phyloP scores from a whole-genome alignment of 2,888 invertebrate species.

The Copidosoma aretas region DNA sequence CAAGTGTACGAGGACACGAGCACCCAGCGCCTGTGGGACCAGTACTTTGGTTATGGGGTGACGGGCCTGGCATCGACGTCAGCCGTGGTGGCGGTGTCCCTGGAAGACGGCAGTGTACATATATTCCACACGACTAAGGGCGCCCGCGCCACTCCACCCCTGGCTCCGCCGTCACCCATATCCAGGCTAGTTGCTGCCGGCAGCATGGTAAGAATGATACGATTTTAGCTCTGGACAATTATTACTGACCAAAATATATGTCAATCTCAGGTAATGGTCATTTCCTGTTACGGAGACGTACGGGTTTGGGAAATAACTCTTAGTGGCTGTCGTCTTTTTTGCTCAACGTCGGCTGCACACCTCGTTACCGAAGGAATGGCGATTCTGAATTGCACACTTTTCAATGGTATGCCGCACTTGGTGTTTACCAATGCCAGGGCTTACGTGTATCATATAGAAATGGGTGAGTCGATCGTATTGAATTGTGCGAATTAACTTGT shows the following conservation, averaged over 20 bases:
- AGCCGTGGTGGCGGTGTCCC: constrained; percentile 56
- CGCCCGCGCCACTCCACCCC: constrained; percentile 56
- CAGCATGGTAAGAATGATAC: constrained; percentile 50
- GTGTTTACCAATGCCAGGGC: constrained; percentile 85
- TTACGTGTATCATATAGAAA: constrained; percentile 80
- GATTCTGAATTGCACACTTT: constrained; percentile 56
- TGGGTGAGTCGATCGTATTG: constrained; percentile 67
- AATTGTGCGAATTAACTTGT: not conserved
- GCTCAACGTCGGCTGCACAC: constrained; percentile 59
- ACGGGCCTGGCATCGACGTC: constrained; percentile 60
- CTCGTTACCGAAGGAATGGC: constrained; percentile 56
- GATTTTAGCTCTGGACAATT: not conserved
- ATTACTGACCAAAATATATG: not conserved
- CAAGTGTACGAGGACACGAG: constrained; percentile 59
- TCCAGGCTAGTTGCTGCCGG: constrained; percentile 59
- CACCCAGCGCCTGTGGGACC: constrained; percentile 57
- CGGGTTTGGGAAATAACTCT: constrained; percentile 60
- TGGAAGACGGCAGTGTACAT: constrained; percentile 59
- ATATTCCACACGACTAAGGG: constrained; percentile 59
- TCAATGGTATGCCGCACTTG: constrained; percentile 82
- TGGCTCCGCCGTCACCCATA: constrained; percentile 58
- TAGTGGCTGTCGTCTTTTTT: constrained; percentile 54
- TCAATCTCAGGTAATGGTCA: constrained; percentile 57
- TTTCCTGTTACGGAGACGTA: constrained; percentile 59
- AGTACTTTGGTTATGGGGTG: constrained; percentile 58